Conservation (phyloP, 2,797 vertebrate genomes). For the Tauraco hartlaubi region DNA sequence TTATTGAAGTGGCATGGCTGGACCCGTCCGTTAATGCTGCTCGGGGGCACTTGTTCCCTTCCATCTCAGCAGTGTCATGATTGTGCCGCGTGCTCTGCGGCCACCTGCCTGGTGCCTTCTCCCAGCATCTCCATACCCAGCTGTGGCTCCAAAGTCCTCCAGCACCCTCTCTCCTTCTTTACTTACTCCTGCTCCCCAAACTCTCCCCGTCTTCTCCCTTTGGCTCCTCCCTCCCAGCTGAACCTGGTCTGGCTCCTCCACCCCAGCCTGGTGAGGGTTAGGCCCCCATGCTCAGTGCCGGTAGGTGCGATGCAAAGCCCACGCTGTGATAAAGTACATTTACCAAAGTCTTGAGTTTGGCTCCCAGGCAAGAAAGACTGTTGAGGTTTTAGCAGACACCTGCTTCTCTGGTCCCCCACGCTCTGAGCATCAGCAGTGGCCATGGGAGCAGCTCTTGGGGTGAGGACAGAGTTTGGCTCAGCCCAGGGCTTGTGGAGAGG, state of each 20-base stretch:
- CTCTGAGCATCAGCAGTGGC: background rate
- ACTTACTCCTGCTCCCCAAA: background rate
- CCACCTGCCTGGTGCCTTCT: background rate
- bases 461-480: background rate
- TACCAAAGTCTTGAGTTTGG: background rate
- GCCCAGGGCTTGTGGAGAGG: background rate
- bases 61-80: background rate
- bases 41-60: background rate
- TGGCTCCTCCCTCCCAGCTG: background rate
- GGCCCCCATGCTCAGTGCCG: background rate
- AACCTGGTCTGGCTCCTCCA: accelerated
- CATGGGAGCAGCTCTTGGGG: background rate
- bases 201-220: background rate
- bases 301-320: background rate
- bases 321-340: background rate
- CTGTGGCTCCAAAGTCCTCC: background rate
- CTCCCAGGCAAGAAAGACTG: background rate
- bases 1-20: background rate
- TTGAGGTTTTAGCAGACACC: background rate
- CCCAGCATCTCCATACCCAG: background rate
- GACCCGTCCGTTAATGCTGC: background rate
- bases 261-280: background rate
- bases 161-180: background rate
- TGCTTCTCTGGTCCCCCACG: accelerated
- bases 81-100: background rate